A percentile compares a stretch with the other conserved stretches of the same genome.
Evolutionary conservation across 2,797 vertebrate species (phyloP).

Genomic region (Crypturellus tataupa): DNA sequence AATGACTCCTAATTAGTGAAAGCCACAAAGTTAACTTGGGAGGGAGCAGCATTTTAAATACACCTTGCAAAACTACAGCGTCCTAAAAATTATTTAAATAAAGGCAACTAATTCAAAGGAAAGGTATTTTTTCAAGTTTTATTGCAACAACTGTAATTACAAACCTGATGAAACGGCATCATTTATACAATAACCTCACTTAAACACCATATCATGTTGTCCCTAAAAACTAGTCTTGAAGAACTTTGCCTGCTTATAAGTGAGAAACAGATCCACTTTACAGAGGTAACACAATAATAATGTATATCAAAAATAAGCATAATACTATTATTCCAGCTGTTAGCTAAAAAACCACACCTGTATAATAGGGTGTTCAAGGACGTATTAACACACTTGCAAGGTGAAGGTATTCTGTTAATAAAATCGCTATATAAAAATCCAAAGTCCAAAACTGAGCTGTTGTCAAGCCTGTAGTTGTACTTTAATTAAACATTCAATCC

Average conservation of each 20-base stretch:
- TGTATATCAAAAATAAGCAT: not conserved
- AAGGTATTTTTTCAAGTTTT: not conserved
- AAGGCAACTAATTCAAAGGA: not conserved
- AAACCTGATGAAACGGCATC: not conserved
- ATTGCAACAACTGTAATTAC: constrained; percentile 1
- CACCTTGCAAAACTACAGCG: not conserved
- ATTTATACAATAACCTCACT: not conserved
- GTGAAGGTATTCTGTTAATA: not conserved
- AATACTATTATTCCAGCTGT: not conserved
- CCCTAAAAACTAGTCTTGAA: not conserved
- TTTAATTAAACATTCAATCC: not conserved
- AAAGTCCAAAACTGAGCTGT: not conserved
- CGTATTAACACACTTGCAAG: not conserved
- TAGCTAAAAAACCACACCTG: not conserved
- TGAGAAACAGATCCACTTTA: not conserved
- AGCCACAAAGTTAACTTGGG: not conserved
- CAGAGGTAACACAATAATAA: not conserved
- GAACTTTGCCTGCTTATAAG: not conserved
- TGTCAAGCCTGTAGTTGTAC: not conserved
- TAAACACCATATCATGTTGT: not conserved
- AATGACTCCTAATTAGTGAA: not conserved
- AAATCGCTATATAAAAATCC: not conserved
- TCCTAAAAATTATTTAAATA: not conserved
- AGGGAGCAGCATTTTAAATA: not conserved
- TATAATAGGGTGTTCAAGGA: not conserved